Percentiles rank a stretch among this genome's conserved stretches.
Evolutionary conservation across 2,113 vertebrate genomes (phyloP).

Genomic region (Prinia subflava): DNA sequence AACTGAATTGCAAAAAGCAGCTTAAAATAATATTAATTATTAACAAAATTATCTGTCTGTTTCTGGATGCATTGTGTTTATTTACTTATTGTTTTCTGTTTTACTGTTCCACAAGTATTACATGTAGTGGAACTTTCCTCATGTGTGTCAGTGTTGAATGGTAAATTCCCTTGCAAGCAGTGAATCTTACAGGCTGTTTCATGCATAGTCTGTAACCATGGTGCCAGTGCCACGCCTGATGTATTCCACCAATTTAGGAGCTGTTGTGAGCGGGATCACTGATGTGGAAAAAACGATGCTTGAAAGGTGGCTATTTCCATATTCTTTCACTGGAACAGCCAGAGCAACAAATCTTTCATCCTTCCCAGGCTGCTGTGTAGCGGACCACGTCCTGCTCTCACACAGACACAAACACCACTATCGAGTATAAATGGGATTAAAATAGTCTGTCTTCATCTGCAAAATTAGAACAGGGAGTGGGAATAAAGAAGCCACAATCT

Average conservation of each 20-base stretch:
- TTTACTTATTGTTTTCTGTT: neutral
- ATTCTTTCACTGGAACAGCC: neutral
- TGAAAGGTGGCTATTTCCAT: constrained; percentile 30
- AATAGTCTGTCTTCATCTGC: neutral
- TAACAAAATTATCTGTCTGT: neutral
- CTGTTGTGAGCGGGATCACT: neutral
- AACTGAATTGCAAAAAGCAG: neutral
- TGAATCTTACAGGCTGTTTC: neutral
- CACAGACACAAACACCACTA: neutral
- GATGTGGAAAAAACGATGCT: neutral
- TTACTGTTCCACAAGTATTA: neutral
- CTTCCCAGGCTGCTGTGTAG: neutral
- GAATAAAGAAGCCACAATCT: neutral
- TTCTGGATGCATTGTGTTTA: neutral
- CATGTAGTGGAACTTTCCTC: neutral
- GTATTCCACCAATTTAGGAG: neutral
- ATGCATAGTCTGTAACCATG: neutral
- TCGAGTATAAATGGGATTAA: neutral
- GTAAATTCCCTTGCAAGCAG: neutral
- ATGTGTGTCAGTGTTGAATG: neutral
- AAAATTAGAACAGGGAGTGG: neutral
- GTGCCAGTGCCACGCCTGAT: neutral
- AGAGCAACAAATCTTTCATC: neutral
- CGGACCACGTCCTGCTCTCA: neutral
- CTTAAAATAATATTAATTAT: neutral